Evolutionary conservation across 1,140 invertebrate species (phyloP), one percentile per base, ranked within the genome.

Genomic region (Hypothenemus hampei): DNA sequence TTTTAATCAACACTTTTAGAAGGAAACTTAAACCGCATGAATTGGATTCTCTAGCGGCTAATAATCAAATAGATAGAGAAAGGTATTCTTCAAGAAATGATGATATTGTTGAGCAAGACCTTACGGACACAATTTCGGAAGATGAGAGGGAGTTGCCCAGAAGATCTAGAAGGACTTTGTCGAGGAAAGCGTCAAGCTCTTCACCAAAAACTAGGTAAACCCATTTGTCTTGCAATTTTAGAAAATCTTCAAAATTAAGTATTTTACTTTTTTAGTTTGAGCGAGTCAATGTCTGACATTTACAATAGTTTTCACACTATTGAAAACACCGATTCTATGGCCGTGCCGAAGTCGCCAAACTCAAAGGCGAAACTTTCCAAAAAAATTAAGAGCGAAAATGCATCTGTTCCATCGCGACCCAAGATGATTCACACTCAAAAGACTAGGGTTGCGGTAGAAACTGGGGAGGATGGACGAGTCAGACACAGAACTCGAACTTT

Each of bases 361-460:
- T 45, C 41, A 3, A 60, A 60, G 47, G 6, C 20, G 8, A 54
- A 73, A 40, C 68, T 73, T 4, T 65, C 75, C 33, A 71, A 78
- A 53, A 75, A 75, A 63, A 52, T 31, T 15, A 65, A 72, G 52
- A 60, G 65, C 16, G 57, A 72, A 60, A 39, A 39, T 31, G 68
- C 61, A 43, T 44, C 59, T 5, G 58, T 75, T 2, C 72, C 76
- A 0, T 75, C 76, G 2, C 70, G 83, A 31, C 84, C 83, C 0
- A 81, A 82, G 60, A 86, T 86, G 83, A 86, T 86, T 56, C 84
- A 85, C 59, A 86, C 83, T 0, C 81, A 83, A 65, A 83, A 83
- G 61, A 78, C 78, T 1, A 70, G 77, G 43, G 75, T 80, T 2
- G 69, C 78, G 2, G 73, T 77, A 2, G 77, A 79, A 40, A 62